Conservation (phyloP, 1,140 invertebrate species). For the Schlechtendalia chinensis region DNA sequence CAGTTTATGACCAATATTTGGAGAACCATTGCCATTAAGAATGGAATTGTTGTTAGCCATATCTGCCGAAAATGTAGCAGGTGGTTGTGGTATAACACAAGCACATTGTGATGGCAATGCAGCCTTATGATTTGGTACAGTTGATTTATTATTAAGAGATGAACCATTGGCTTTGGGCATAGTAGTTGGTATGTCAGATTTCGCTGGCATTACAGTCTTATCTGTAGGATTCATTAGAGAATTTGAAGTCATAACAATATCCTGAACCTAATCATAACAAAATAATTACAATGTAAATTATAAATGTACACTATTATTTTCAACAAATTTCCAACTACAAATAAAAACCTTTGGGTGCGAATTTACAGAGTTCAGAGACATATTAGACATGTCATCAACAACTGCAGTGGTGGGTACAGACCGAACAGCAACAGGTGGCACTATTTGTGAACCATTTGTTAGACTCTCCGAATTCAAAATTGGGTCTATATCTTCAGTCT, state of each 20-base stretch:
- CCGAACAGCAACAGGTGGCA: slow-evolving; percentile 18
- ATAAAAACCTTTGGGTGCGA: slow-evolving; percentile 25
- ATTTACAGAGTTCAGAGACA: slow-evolving; percentile 14
- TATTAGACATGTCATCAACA: slow-evolving; percentile 34
- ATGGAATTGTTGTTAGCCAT: slow-evolving; percentile 42
- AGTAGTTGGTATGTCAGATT: slow-evolving; percentile 29
- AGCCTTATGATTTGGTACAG: slow-evolving; percentile 38
- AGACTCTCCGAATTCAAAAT: slow-evolving; percentile 31
- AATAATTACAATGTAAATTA: neutral
- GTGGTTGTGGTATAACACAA: slow-evolving; percentile 48
- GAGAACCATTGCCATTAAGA: slow-evolving; percentile 35
- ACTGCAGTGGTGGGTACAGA: slow-evolving; percentile 16
- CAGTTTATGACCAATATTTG: slow-evolving; percentile 57
- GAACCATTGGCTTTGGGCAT: slow-evolving; percentile 35
- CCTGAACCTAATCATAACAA: slow-evolving; percentile 23
- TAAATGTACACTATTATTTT: neutral
- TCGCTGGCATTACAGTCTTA: slow-evolving; percentile 45
- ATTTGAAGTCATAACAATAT: slow-evolving; percentile 35
- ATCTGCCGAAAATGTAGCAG: slow-evolving; percentile 36
- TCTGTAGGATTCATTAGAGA: slow-evolving; percentile 38
- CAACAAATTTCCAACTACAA: neutral
- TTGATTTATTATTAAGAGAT: slow-evolving; percentile 37
- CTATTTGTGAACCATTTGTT: slow-evolving; percentile 34
- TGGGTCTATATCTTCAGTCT: slow-evolving; percentile 35
- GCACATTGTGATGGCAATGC: slow-evolving; percentile 26